A percentile compares a stretch with the other conserved stretches of the same genome.
Evolutionary conservation across 2,797 vertebrate genomes (phyloP).

Genomic region (Bryconaethiops microstoma): DNA sequence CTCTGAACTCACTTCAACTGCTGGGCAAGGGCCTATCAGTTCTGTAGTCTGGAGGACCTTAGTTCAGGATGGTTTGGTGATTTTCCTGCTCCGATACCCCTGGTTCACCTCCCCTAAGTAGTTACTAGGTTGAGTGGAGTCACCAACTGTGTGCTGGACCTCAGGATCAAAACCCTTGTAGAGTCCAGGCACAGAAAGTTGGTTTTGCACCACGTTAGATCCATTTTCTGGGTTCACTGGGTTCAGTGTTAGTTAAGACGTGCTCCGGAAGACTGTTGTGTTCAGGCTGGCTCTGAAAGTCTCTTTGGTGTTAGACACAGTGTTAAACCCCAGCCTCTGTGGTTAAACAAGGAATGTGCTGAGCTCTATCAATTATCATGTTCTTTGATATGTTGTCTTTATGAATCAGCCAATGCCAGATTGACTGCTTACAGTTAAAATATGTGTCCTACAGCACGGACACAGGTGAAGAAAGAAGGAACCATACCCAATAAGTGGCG

Average conservation of each 20-base stretch:
- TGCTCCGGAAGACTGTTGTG: background rate
- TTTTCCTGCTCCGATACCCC: background rate
- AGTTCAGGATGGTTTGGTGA: background rate
- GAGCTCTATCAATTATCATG: background rate
- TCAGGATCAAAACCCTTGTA: background rate
- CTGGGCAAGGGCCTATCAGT: too few species aligned
- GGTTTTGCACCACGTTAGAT: background rate
- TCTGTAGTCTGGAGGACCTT: too few species aligned
- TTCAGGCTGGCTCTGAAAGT: background rate
- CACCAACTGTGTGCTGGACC: background rate
- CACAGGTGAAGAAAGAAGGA: too few species aligned
- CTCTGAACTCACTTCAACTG: background rate
- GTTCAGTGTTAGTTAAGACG: background rate
- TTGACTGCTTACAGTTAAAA: too few species aligned
- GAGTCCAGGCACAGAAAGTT: background rate
- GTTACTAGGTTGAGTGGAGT: background rate
- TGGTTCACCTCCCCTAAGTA: background rate
- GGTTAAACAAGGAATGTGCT: background rate
- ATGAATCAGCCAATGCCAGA: too few species aligned
- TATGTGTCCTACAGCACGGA: too few species aligned
- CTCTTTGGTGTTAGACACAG: background rate
- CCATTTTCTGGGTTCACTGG: background rate
- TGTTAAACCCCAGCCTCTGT: background rate
- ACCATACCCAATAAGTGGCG: too few species aligned
- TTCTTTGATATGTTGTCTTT: background rate